Conservation (phyloP, 2,797 vertebrate genomes). For the Chelon auratus region DNA sequence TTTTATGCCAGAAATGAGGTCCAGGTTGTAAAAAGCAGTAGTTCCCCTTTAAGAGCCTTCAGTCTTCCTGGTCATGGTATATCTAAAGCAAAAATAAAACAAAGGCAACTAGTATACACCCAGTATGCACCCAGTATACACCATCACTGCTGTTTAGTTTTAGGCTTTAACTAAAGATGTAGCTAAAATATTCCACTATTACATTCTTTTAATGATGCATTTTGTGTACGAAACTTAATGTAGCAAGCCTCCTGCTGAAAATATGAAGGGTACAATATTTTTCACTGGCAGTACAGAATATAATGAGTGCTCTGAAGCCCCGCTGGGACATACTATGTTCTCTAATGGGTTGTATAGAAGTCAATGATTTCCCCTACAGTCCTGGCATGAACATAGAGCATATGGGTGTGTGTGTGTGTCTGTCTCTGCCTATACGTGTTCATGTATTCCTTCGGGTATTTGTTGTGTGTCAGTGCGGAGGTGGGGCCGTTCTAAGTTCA, state of each 20-base stretch:
- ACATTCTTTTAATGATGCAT: constrained; percentile 3
- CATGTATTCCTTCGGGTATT: constrained; percentile 44
- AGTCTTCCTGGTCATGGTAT: too few relatives aligned
- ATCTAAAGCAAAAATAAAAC: too few relatives aligned
- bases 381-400: constrained; percentile 42
- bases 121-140: too few relatives aligned
- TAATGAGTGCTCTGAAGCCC: constrained; percentile 33
- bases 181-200: constrained; percentile 10
- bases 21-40: too few relatives aligned
- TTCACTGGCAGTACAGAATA: constrained; percentile 13
- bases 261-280: constrained; percentile 14
- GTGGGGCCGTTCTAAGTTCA: constrained; percentile 29
- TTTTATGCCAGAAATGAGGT: too few relatives aligned
- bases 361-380: constrained; percentile 32
- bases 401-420: constrained; percentile 28
- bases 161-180: neutral
- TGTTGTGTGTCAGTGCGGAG: constrained; percentile 41
- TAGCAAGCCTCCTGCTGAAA: constrained; percentile 13
- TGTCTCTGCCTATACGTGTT: constrained; percentile 30
- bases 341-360: constrained; percentile 44
- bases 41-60: too few relatives aligned
- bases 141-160: constrained; percentile 6
- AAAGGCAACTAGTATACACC: too few relatives aligned
- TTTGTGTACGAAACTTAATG: constrained; percentile 3
- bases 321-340: constrained; percentile 7